Evolutionary conservation across 2,797 vertebrate genomes (phyloP).

Genomic region (Sebastes iracundus): DNA sequence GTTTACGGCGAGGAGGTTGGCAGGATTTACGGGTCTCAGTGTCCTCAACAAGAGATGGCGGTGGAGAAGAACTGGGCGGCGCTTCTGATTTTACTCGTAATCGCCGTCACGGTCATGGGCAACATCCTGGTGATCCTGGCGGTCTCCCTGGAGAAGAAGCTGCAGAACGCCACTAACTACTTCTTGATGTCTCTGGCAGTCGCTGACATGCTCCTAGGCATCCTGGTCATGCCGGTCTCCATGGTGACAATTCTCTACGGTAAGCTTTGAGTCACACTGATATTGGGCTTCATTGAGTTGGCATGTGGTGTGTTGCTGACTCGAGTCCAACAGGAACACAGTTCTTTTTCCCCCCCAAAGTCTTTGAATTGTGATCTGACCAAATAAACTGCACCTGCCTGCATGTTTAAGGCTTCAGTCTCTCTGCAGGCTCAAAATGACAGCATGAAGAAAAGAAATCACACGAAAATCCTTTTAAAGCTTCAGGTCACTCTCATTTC

Average conservation of each 20-base stretch:
- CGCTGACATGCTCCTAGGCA: constrained; percentile 95
- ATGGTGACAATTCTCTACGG: constrained; percentile 96
- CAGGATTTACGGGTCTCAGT: constrained; percentile 72
- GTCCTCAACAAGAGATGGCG: constrained; percentile 46
- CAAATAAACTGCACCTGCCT: constrained; percentile 1
- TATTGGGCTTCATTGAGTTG: constrained; percentile 16
- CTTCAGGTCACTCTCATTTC: no score
- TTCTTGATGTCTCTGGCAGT: constrained; percentile 98
- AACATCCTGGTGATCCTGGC: constrained; percentile 98
- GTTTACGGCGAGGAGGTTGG: constrained; percentile 71
- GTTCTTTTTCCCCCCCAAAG: no score
- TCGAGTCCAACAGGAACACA: background rate
- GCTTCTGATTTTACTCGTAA: constrained; percentile 88
- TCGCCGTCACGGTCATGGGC: constrained; percentile 92
- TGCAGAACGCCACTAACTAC: constrained; percentile 98
- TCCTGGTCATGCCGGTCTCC: constrained; percentile 97
- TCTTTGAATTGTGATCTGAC: background rate
- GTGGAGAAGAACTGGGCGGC: constrained; percentile 93
- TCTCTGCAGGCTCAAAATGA: background rate
- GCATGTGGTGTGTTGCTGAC: constrained; percentile 34
- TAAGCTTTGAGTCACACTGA: constrained; percentile 77
- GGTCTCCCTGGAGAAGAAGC: constrained; percentile 96
- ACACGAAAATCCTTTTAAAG: background rate
- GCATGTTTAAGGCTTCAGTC: background rate
- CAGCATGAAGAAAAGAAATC: background rate